Evolutionary conservation across 2,888 invertebrate genomes (phyloP).

Genomic region (Heliconius cydno): DNA sequence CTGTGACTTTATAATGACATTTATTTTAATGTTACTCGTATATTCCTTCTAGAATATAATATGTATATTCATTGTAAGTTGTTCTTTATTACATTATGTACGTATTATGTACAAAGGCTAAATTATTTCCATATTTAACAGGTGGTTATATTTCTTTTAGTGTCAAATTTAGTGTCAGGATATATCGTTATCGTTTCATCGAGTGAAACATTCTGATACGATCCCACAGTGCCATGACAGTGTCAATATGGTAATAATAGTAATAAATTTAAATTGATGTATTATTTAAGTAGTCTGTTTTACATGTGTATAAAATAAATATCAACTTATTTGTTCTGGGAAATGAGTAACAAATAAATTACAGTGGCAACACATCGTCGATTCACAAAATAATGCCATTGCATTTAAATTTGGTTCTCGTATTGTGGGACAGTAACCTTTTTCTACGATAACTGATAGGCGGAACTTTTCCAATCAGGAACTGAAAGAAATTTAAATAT

Average conservation of each 20-base stretch:
- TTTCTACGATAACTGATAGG: slow-evolving; percentile 54
- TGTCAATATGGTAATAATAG: background rate
- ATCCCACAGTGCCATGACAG: background rate
- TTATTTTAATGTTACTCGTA: background rate
- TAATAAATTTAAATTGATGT: slow-evolving; percentile 2
- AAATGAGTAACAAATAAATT: slow-evolving; percentile 6
- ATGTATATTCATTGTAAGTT: too few species aligned
- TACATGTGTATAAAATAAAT: slow-evolving; percentile 6
- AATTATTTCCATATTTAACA: too few species aligned
- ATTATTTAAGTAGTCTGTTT: slow-evolving; percentile 9
- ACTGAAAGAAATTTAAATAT: slow-evolving; percentile 61
- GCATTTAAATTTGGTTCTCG: slow-evolving; percentile 37
- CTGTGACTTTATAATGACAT: background rate
- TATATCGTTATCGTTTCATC: background rate
- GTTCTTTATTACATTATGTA: too few species aligned
- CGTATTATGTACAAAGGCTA: background rate
- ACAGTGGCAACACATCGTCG: slow-evolving; percentile 13
- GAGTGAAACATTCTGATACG: background rate
- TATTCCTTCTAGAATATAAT: background rate
- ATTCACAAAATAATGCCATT: slow-evolving; percentile 30
- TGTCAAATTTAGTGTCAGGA: too few species aligned
- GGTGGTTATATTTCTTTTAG: too few species aligned
- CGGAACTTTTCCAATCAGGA: slow-evolving; percentile 60
- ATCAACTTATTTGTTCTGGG: background rate
- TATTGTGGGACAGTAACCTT: slow-evolving; percentile 57